Conservation (phyloP, 2,888 invertebrate genomes). For the Xanthostigma xanthostigma region DNA sequence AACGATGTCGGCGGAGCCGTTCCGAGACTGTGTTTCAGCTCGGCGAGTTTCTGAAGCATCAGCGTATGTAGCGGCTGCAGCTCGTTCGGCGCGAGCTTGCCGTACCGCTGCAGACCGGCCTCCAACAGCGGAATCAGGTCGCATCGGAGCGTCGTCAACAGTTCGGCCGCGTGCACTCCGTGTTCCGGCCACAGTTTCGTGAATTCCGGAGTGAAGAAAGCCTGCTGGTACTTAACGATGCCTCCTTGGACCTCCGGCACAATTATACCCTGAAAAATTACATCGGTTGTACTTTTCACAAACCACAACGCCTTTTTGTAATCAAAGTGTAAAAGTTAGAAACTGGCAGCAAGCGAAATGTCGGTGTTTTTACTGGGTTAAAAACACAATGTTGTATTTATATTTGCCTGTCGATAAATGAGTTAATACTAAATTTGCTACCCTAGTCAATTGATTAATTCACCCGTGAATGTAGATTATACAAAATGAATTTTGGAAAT, state of each 20-base stretch:
- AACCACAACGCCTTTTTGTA: no score
- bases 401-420: no score
- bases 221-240: constrained; percentile 87
- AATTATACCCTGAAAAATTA: constrained; percentile 53
- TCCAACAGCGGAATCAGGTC: constrained; percentile 38
- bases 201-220: constrained; percentile 78
- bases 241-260: constrained; percentile 95
- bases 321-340: no score
- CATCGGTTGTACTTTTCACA: no score
- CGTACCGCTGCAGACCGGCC: constrained; percentile 71
- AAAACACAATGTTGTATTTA: no score
- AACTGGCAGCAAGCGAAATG: no score
- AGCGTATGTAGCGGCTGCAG: constrained; percentile 84
- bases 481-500: no score
- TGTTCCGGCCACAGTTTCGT: constrained; percentile 41
- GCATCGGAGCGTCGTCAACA: constrained; percentile 1
- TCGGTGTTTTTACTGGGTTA: no score
- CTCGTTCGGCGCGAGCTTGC: constrained; percentile 70
- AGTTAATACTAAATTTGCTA: no score
- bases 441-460: no score
- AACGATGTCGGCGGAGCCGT: constrained; percentile 35
- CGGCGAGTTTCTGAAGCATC: constrained; percentile 72
- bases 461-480: no score
- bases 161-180: constrained; percentile 33
- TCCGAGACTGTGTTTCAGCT: constrained; percentile 65